Base-by-base conservation (phyloP, 2,888 invertebrate genomes). In the Psococerastis gibbosa region DNA sequence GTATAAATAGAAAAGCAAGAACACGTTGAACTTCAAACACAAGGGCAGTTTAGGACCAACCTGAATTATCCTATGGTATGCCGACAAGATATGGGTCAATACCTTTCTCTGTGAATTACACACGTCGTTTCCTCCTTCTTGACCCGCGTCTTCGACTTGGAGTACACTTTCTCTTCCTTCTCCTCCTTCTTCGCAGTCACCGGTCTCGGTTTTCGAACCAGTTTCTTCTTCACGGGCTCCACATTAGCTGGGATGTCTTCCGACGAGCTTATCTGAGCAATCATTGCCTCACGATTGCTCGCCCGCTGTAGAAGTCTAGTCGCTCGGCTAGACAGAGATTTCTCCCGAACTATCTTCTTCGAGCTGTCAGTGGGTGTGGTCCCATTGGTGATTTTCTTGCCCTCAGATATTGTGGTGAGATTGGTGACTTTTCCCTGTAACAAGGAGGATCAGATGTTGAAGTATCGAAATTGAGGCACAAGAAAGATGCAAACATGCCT, bases 281-380 rank as follows among this genome's bases (percentile, higher is more conserved):
- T 27, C 50, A 64, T 52, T 35, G 63, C 63, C 50, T 69, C 68
- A 47, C 67, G 57, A 49, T 66, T 68, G 47, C 61, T 65, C 5
- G 67, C 66, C 43, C 67, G 55, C 49, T 67, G 67, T 31, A 68
- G 50, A 43, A 66, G 52, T 45, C 67, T 53, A 2, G 65, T 65
- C 20, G 50, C 50, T 45, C 45, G 47, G 48, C 45, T 51, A 51
- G 20, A 43, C 35, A 46, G 41, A 46, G 45, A 48, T 35, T 45
- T 23, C 52, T 42, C 41, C n/a, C 16, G 13, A 22, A 8, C 18
- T 9, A 16, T 38, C 20, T 18, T 13, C 4, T 18, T 18, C 4
- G 38, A 38, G 18, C 38, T 38, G 38, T 13, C 13, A 20, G 15
- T 38, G 4, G 38, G 20, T n/a, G 18, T 20, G n/a, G 5, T 38